Base-by-base conservation (phyloP, 2,888 invertebrate species). In the Agrenia bidenticulata region DNA sequence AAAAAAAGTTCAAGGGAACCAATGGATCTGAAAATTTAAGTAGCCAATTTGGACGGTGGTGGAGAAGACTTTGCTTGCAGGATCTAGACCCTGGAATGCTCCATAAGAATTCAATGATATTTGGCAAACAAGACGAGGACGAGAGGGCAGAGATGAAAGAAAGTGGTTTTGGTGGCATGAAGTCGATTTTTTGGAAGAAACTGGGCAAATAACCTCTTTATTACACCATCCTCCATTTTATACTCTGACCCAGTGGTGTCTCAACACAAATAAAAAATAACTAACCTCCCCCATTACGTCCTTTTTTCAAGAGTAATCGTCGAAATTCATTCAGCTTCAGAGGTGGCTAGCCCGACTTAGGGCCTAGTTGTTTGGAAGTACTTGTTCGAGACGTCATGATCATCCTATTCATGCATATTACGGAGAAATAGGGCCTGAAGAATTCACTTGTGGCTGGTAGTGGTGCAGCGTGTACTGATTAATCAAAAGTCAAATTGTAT, bases 1-100 rank as follows among this genome's bases (percentile, higher is more conserved):
- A 24, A 21, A 51, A 21, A 24, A 51, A 51, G 51, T 21, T 21
- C 55, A 32, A 4, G 27, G 26, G 60, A 67, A 63, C 63, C 67
- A 67, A 67, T 67, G 67, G 55, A 56, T 67, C 55, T 60, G 67
- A 67, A 67, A 67, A 67, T 67, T 67, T 60, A 67, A 67, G 67
- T 67, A 63, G 63, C 42, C 67, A 59, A 63, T 67, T 63, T 50
- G 32, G 11, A 32, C 57, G 51, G 58, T 19, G 45, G 56, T 27
- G 21, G 49, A 56, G 32, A 45, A 17, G 27, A 7, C 19, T 55
- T 27, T 32, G 32, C 32, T 32, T 11, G 5, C 32, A 32, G n/a
- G n/a, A n/a, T n/a, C n/a, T n/a, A n/a, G n/a, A n/a, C n/a, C n/a
- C n/a, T n/a, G n/a, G n/a, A 32, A 11, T 51, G 2, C 23, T 13